Evolutionary conservation across 1,140 invertebrate species (phyloP).

Genomic region (Drosophila yakuba): DNA sequence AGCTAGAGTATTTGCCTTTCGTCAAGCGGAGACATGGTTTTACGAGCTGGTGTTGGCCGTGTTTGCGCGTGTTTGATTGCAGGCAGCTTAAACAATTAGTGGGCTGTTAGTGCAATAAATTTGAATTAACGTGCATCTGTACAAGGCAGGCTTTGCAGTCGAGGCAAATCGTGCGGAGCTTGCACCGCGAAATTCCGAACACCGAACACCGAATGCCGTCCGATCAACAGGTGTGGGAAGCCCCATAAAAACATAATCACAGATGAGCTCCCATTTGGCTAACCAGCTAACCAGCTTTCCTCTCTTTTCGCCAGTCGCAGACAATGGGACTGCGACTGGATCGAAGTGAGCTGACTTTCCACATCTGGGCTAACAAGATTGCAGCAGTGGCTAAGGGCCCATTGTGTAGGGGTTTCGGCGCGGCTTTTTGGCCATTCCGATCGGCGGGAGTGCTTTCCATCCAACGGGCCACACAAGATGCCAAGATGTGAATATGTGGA

Average conservation of each 20-base stretch:
- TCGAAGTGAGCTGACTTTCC: conserved; percentile 42
- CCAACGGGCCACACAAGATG: conserved; percentile 51
- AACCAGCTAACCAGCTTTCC: conserved; percentile 51
- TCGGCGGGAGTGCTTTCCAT: conserved; percentile 33
- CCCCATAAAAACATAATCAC: conserved; percentile 50
- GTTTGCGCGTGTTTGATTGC: conserved; percentile 51
- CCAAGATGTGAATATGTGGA: conserved; percentile 31
- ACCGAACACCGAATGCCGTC: conserved; percentile 5
- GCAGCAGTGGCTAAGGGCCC: conserved; percentile 30
- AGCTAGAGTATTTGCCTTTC: conserved; percentile 28
- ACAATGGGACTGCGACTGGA: conserved; percentile 43
- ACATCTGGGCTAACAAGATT: conserved; percentile 52
- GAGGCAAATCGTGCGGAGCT: conserved; percentile 31
- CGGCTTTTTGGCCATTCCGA: conserved; percentile 24
- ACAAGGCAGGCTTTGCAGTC: conserved; percentile 31
- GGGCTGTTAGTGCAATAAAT: conserved; percentile 57
- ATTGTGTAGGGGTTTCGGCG: conserved; percentile 25
- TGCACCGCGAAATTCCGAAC: conserved; percentile 33
- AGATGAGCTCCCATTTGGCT: conserved; percentile 57
- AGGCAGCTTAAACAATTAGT: conserved; percentile 51
- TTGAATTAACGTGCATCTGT: conserved; percentile 44
- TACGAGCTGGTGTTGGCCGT: conserved; percentile 5
- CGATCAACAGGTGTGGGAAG: conserved; percentile 59
- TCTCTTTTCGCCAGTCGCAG: conserved; percentile 13
- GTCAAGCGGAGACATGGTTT: not conserved